phyloP scores from a whole-genome alignment of 1,140 invertebrate genomes.

The Trachymyrmex septentrionalis region DNA sequence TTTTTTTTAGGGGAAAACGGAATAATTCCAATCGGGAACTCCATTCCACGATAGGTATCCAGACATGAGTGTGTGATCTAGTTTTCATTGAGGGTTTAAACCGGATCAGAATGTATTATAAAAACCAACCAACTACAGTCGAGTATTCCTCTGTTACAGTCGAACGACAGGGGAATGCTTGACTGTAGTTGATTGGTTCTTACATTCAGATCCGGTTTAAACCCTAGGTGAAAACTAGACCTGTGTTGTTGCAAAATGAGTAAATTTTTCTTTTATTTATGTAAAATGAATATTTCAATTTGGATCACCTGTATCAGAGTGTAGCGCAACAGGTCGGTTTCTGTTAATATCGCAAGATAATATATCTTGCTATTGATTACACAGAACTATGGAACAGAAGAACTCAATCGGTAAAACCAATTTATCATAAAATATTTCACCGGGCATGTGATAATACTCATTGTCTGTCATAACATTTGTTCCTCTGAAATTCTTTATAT shows the following conservation, averaged over 20 bases:
- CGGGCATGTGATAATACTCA: background rate
- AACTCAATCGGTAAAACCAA: conserved; percentile 60
- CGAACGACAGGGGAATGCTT: too few species aligned
- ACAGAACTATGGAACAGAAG: conserved; percentile 43
- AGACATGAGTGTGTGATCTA: background rate
- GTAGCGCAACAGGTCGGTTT: conserved; percentile 53
- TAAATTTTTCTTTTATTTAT: conserved; percentile 41
- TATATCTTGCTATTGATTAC: conserved; percentile 68
- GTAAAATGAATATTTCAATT: conserved; percentile 40
- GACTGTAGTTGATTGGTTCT: too few species aligned
- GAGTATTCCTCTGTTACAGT: too few species aligned
- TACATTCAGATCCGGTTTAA: too few species aligned
- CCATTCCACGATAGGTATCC: too few species aligned
- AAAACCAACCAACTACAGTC: too few species aligned
- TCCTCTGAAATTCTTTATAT: background rate
- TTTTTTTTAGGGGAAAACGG: too few species aligned
- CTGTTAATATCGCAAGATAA: conserved; percentile 48
- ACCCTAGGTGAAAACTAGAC: too few species aligned
- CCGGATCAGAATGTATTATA: too few species aligned
- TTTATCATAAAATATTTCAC: conserved; percentile 50
- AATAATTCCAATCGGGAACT: too few species aligned
- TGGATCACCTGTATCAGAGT: conserved; percentile 56
- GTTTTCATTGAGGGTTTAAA: too few species aligned
- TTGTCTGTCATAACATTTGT: background rate
- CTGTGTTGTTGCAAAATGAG: conserved; percentile 61